A percentile compares a stretch with the other conserved stretches of the same genome.
phyloP scores from a whole-genome alignment of 2,113 vertebrate genomes.

The Lycaon pictus region DNA sequence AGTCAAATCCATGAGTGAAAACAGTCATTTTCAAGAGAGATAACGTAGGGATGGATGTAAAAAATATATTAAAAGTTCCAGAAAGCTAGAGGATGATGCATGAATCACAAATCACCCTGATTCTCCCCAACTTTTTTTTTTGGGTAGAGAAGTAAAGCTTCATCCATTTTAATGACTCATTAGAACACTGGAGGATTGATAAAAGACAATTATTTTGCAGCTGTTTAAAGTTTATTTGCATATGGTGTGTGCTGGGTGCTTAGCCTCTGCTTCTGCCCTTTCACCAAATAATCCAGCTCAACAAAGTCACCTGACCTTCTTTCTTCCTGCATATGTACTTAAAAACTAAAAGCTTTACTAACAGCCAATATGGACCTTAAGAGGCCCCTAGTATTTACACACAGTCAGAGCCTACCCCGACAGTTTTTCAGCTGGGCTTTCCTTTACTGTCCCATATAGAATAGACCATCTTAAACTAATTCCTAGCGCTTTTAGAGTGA shows the following conservation, averaged over 20 bases:
- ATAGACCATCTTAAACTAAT: neutral
- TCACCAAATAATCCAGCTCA: neutral
- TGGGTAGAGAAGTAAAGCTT: neutral
- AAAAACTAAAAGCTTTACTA: neutral
- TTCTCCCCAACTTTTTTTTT: neutral
- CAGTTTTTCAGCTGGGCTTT: neutral
- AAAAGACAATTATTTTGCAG: neutral
- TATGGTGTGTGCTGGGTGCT: neutral
- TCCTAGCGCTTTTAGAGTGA: neutral
- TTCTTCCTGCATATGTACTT: neutral
- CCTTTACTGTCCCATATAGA: neutral
- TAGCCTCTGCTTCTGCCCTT: neutral
- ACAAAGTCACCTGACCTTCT: neutral
- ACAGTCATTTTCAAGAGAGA: neutral
- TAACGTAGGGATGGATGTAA: neutral
- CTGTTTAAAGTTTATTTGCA: neutral
- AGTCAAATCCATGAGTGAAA: neutral
- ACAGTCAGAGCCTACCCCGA: neutral
- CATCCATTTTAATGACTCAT: neutral
- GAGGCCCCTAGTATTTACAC: neutral
- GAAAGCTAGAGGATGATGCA: neutral
- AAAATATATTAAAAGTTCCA: neutral
- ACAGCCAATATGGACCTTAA: neutral
- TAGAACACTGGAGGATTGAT: neutral
- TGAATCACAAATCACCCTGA: neutral